These are phyloP conservation scores for Eleutherodactylus coqui DNA, from an alignment of 2,797 vertebrate genomes.

Conservation along the genomic window DNA sequence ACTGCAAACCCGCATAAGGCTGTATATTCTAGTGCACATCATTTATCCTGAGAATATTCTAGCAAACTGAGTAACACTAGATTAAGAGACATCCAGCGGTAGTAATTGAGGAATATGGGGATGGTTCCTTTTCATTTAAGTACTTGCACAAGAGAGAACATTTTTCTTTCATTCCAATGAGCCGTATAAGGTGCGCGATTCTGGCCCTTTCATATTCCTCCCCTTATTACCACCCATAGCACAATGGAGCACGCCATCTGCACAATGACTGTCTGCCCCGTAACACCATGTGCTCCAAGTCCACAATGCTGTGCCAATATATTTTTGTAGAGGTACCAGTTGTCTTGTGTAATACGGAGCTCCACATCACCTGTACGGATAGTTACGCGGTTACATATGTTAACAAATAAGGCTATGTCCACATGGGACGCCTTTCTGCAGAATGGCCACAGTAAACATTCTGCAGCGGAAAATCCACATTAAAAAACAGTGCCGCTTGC, in stretches of 20 bases:
- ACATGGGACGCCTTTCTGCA: too few species aligned
- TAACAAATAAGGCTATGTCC: too few species aligned
- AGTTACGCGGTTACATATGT: too few species aligned
- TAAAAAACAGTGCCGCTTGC: too few species aligned
- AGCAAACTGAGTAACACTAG: not conserved
- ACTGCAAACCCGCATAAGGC: not conserved
- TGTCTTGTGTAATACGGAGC: too few species aligned
- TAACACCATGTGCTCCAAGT: not conserved
- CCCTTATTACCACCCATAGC: not conserved
- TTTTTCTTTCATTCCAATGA: not conserved
- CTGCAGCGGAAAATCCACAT: too few species aligned
- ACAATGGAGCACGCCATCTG: not conserved
- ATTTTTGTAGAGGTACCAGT: too few species aligned
- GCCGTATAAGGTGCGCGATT: not conserved
- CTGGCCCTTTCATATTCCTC: too few species aligned
- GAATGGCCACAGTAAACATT: too few species aligned
- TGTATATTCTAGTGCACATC: slow-evolving; percentile 23
- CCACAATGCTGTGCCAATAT: not conserved
- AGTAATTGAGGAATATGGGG: not conserved
- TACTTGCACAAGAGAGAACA: too few species aligned
- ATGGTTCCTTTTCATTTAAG: not conserved
- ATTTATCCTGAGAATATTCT: not conserved
- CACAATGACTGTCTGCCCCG: too few species aligned
- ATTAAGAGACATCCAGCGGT: not conserved
- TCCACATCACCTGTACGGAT: too few species aligned